phyloP scores from a whole-genome alignment of 2,113 vertebrate genomes.

The Passerina amoena region DNA sequence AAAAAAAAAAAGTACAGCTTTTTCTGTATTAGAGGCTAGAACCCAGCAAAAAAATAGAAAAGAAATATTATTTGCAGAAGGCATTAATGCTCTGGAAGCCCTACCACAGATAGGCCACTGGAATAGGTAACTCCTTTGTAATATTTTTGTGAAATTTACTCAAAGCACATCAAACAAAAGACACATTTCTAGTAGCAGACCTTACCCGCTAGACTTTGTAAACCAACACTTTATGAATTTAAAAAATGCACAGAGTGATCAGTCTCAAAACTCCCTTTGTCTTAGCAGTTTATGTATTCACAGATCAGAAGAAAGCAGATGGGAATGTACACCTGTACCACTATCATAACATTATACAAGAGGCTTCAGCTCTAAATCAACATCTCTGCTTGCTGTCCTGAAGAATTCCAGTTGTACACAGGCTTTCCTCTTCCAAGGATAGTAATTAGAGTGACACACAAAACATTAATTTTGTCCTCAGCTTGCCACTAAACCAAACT shows the following conservation, averaged over 20 bases:
- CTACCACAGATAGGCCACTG: background rate
- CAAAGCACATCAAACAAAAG: background rate
- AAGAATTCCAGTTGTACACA: background rate
- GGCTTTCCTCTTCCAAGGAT: background rate
- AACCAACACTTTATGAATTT: background rate
- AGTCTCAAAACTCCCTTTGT: background rate
- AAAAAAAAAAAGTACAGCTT: background rate
- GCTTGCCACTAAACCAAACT: background rate
- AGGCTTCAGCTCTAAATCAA: background rate
- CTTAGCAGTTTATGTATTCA: background rate
- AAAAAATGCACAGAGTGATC: background rate
- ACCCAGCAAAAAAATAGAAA: background rate
- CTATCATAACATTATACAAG: background rate
- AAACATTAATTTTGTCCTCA: background rate
- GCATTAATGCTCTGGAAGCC: background rate
- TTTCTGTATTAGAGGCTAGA: background rate
- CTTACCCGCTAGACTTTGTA: background rate
- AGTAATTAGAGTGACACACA: background rate
- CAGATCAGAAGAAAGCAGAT: background rate
- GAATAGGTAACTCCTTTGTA: background rate
- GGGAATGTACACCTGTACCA: background rate
- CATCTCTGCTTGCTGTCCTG: fast-evolving
- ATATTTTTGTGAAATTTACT: background rate
- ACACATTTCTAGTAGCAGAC: background rate
- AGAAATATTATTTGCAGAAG: background rate